phyloP scores from a whole-genome alignment of 2,113 vertebrate species.

The Mugil cephalus region DNA sequence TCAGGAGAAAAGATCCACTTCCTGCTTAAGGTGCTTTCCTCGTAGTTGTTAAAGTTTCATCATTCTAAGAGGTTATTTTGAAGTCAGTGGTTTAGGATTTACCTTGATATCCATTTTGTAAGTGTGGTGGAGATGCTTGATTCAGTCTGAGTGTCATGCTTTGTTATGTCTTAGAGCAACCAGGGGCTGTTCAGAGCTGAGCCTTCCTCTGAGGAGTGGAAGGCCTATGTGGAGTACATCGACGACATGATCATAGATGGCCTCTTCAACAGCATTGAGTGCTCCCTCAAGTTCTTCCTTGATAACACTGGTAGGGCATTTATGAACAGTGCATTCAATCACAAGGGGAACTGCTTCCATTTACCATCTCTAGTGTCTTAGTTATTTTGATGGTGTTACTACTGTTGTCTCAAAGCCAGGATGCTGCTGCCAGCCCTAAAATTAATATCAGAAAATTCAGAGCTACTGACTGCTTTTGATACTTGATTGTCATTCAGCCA shows the following conservation, averaged over 20 bases:
- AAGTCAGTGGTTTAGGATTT: not conserved
- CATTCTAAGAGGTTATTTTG: not conserved
- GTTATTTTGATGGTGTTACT: constrained; percentile 7
- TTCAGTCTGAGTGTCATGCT: not conserved
- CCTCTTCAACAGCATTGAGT: constrained; percentile 89
- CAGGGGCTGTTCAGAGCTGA: constrained; percentile 86
- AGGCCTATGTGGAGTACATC: constrained; percentile 88
- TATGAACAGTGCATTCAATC: not conserved
- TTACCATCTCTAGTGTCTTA: not conserved
- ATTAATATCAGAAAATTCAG: constrained; percentile 24
- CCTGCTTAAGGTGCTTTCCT: constrained; percentile 85
- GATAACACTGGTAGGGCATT: constrained; percentile 89
- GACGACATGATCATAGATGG: constrained; percentile 93
- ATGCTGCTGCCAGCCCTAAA: constrained; percentile 6
- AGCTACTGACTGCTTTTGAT: not conserved
- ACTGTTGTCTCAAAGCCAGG: constrained; percentile 13
- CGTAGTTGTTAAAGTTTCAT: constrained; percentile 13
- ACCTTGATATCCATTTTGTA: not conserved
- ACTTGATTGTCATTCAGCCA: constrained; percentile 16
- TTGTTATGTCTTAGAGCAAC: constrained; percentile 85
- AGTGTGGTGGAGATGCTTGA: not conserved
- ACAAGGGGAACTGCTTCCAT: not conserved
- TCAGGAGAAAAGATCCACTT: constrained; percentile 89
- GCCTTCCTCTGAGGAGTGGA: constrained; percentile 86
- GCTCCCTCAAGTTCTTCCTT: constrained; percentile 91